phyloP scores from a whole-genome alignment of 2,113 vertebrate species.

The Acanthochromis polyacanthus region DNA sequence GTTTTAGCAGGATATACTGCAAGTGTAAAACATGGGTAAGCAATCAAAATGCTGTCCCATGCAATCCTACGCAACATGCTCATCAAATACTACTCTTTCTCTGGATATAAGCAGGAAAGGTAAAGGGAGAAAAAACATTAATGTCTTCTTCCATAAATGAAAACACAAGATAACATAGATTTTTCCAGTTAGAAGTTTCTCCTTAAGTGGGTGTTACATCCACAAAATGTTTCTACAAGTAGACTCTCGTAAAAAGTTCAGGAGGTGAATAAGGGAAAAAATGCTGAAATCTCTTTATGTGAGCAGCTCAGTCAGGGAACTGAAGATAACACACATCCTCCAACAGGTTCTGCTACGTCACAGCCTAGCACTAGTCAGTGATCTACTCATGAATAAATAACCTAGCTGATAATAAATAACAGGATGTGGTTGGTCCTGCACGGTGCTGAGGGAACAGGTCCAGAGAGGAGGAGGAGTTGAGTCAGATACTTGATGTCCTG shows the following conservation, averaged over 20 bases:
- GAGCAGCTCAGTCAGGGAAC: background rate
- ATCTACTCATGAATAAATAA: constrained; percentile 76
- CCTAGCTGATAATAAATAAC: constrained; percentile 76
- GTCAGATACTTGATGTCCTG: constrained; percentile 31
- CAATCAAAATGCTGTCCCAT: background rate
- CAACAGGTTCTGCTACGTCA: constrained; percentile 10
- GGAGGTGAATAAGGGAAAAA: constrained; percentile 25
- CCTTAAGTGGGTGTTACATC: constrained; percentile 35
- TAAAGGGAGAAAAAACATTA: background rate
- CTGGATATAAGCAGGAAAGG: constrained; percentile 13
- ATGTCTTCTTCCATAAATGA: constrained; percentile 12
- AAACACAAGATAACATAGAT: background rate
- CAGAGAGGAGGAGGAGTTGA: constrained; percentile 22
- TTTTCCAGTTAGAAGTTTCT: constrained; percentile 31
- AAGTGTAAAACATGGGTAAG: too few relatives aligned
- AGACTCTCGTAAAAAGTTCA: constrained; percentile 45
- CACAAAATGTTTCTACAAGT: constrained; percentile 57
- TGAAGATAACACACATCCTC: constrained; percentile 16
- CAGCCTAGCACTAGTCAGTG: constrained; percentile 39
- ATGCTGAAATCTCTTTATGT: constrained; percentile 32
- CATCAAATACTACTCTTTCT: constrained; percentile 27
- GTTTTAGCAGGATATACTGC: too few relatives aligned
- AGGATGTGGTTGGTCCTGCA: constrained; percentile 56
- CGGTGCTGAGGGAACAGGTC: constrained; percentile 35
- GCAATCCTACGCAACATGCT: constrained; percentile 36